Evolutionary conservation across 2,888 invertebrate species (phyloP).

Genomic region (Spodoptera picta): DNA sequence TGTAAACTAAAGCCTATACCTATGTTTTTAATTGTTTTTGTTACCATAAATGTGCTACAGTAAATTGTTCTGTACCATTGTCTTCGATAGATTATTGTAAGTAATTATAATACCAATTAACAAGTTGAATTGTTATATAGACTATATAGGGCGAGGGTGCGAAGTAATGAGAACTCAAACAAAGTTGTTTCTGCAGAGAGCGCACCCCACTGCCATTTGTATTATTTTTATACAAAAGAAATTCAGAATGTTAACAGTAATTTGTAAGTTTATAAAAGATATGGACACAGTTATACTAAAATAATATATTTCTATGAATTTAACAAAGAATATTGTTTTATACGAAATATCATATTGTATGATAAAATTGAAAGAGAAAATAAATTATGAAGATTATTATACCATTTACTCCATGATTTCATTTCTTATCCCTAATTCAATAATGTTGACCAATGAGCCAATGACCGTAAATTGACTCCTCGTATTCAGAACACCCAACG

Average conservation of each 20-base stretch:
- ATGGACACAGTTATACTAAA: constrained; percentile 86
- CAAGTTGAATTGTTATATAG: constrained; percentile 88
- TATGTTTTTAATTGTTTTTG: constrained; percentile 87
- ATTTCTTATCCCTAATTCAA: constrained; percentile 57
- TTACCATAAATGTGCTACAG: constrained; percentile 87
- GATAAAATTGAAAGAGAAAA: constrained; percentile 82
- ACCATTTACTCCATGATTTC: constrained; percentile 80
- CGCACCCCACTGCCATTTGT: constrained; percentile 74
- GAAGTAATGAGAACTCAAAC: constrained; percentile 50
- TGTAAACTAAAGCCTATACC: constrained; percentile 87
- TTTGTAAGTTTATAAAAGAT: constrained; percentile 88
- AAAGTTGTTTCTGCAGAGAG: constrained; percentile 38
- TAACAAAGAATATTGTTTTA: constrained; percentile 89
- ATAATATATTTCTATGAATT: constrained; percentile 89
- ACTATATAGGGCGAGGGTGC: constrained; percentile 64
- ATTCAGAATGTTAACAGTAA: constrained; percentile 88
- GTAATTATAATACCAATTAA: constrained; percentile 86
- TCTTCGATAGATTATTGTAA: constrained; percentile 85
- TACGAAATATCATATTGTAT: constrained; percentile 88
- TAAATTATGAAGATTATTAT: constrained; percentile 89
- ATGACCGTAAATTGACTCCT: background rate
- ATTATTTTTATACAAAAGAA: constrained; percentile 86
- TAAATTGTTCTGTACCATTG: constrained; percentile 85
- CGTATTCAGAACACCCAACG: background rate
- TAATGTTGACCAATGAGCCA: background rate